Base-by-base conservation (phyloP, 2,113 vertebrate genomes). In the Chamaetylas fuelleborni region DNA sequence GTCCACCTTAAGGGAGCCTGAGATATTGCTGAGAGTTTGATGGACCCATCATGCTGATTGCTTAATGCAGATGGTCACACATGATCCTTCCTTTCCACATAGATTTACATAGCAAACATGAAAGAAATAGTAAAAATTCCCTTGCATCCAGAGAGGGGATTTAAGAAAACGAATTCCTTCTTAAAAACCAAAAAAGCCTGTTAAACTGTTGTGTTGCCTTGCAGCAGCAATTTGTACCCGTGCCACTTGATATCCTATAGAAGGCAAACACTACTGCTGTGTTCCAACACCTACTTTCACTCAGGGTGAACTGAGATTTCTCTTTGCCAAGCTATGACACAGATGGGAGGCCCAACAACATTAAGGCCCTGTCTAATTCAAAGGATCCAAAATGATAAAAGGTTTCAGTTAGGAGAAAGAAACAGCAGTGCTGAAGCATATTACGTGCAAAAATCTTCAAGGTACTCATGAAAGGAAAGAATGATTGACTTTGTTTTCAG, bases 341-440 rank as follows among this genome's bases (percentile, higher is more conserved):
- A 60, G 19, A 34, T 6, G 33, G 53, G 71, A 81, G 20, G 33
- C 40, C 65, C 36, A 72, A 36, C 9, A 82, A 20, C 57, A 51
- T 0, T 0, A 1, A 88, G 33, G 51, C 13, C 48, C 34, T 60
- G 40, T 8, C 53, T n/a, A 43, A 72, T 33, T 56, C 28, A 60
- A 80, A 58, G 29, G 26, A 77, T 26, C 19, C 24, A 58, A 8
- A 10, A 24, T 12, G 6, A 76, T 34, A 22, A 80, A 66, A 76
- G 34, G 38, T 34, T 61, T 51, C 56, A 60, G 43, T 60, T 2
- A 42, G 36, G 16, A 90, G 40, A 65, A 82, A 17, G 11, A 56
- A 88, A 61, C 17, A 48, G 25, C 3, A 3, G 22, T 2, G 3
- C 50, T 77, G 45, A 65, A 72, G 29, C 34, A 34, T 1, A 36